Base-by-base conservation (phyloP, 2,113 vertebrate species). In the Cacatua alba region DNA sequence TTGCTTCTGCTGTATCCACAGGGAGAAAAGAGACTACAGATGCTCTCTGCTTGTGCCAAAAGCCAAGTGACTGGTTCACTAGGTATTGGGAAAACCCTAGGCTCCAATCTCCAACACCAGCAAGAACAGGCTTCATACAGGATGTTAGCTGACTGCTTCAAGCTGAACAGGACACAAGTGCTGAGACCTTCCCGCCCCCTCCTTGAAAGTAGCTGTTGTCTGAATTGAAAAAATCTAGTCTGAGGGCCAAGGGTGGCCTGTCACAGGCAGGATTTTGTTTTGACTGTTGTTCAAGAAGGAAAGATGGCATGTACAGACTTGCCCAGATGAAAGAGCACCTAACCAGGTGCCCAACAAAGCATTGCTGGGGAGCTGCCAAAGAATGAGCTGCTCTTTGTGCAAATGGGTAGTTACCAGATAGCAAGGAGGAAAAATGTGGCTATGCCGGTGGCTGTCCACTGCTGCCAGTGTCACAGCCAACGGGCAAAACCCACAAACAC, bases 101-200 rank as follows among this genome's bases (percentile, higher is more conserved):
- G 25, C 31, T 21, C 37, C 11, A 10, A 0, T 6, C n/a, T 17
- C 35, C 4, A 6, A 6, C 0, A 11, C 19, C 14, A 24, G 13
- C 28, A 13, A 48, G 26, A 13, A 7, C 25, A 31, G 37, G 46
- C 53, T 63, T 8, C 4, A 7, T 5, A 25, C 15, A 24, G 55
- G 35, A 41, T 33, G 0, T 6, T 11, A 20, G 14, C 1, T n/a
- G 44, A 60, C 48, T 52, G 12, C 72, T 86, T 60, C 68, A 43
- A 37, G 39, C 23, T 10, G 55, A 65, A 49, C 1, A 7, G 67
- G 35, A 28, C 11, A 10, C 4, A 25, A 46, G 33, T 48, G 48
- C 53, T 28, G 24, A 43, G 53, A 24, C 49, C n/a, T n/a, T 37
- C 60, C 46, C 87, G 37, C 13, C 15, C 17, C 20, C 37, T 26